phyloP scores from a whole-genome alignment of 2,888 invertebrate genomes.

The Polylopha cassiicola region DNA sequence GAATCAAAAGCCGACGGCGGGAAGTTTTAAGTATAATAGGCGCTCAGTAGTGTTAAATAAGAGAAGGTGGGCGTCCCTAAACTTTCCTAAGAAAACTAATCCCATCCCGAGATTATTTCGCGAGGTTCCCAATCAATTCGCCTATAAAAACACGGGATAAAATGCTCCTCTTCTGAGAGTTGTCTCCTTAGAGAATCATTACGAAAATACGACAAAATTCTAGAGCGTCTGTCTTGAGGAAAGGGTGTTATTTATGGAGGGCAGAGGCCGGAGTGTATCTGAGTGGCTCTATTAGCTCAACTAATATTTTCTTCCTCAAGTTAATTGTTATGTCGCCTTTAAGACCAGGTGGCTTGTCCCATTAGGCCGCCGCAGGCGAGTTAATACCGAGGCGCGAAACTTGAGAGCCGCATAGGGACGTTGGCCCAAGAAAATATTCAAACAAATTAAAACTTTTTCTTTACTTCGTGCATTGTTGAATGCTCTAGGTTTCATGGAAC shows the following conservation, averaged over 20 bases:
- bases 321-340: constrained; percentile 75
- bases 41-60: constrained; percentile 43
- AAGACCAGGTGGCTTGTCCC: constrained; percentile 72
- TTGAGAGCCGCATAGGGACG: constrained; percentile 53
- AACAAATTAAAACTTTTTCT: constrained; percentile 75
- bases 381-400: constrained; percentile 62
- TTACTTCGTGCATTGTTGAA: constrained; percentile 54
- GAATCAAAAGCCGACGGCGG: constrained; percentile 3
- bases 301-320: constrained; percentile 73
- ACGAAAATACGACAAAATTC: constrained; percentile 70
- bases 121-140: constrained; percentile 64
- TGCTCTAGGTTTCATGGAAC: too few relatives aligned
- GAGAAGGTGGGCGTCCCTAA: constrained; percentile 40
- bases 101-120: constrained; percentile 61
- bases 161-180: constrained; percentile 41
- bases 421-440: constrained; percentile 66
- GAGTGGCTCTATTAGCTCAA: constrained; percentile 70
- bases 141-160: constrained; percentile 57
- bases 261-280: constrained; percentile 64
- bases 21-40: constrained; percentile 5
- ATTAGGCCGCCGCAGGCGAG: constrained; percentile 62
- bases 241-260: constrained; percentile 71
- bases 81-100: constrained; percentile 61
- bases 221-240: constrained; percentile 50
- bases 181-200: constrained; percentile 59